These are phyloP conservation scores for Cosmia pyralina DNA, from an alignment of 2,888 invertebrate species.

Conservation along the genomic window DNA sequence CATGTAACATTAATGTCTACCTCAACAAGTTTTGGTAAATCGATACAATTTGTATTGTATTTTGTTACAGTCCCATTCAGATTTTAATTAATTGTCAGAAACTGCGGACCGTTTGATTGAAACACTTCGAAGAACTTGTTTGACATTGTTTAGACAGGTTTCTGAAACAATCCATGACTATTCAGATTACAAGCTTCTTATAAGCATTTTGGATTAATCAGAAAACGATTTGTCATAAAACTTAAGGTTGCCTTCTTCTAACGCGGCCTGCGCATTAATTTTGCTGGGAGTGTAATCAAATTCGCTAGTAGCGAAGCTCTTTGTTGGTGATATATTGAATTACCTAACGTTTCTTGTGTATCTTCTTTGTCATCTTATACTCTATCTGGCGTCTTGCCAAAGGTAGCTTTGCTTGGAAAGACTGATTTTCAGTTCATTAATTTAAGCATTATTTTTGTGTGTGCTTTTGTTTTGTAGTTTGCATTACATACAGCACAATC, in stretches of 20 bases:
- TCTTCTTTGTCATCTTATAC: constrained; percentile 48
- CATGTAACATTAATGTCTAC: constrained; percentile 62
- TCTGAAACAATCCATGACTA: constrained; percentile 70
- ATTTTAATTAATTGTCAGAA: constrained; percentile 85
- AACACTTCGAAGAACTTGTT: constrained; percentile 82
- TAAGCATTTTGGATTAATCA: constrained; percentile 68
- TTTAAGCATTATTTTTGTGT: constrained; percentile 19
- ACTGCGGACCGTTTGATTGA: constrained; percentile 80
- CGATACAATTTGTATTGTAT: constrained; percentile 78
- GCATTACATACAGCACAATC: not conserved
- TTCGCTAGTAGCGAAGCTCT: constrained; percentile 39
- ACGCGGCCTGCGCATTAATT: constrained; percentile 39
- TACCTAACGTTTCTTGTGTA: constrained; percentile 34
- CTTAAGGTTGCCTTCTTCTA: constrained; percentile 44
- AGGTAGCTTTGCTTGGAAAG: constrained; percentile 26
- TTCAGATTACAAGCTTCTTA: constrained; percentile 71
- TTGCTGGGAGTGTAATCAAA: constrained; percentile 49
- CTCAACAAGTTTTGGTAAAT: constrained; percentile 69
- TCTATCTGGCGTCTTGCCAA: constrained; percentile 49
- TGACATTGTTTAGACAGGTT: constrained; percentile 85
- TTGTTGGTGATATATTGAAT: constrained; percentile 44
- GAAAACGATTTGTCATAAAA: constrained; percentile 67
- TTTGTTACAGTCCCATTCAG: constrained; percentile 77
- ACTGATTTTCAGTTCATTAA: constrained; percentile 47
- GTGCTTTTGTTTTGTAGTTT: constrained; percentile 5